These are phyloP conservation scores for Gallinago nigripennis DNA, from an alignment of 2,797 vertebrate species.

Conservation along the genomic window DNA sequence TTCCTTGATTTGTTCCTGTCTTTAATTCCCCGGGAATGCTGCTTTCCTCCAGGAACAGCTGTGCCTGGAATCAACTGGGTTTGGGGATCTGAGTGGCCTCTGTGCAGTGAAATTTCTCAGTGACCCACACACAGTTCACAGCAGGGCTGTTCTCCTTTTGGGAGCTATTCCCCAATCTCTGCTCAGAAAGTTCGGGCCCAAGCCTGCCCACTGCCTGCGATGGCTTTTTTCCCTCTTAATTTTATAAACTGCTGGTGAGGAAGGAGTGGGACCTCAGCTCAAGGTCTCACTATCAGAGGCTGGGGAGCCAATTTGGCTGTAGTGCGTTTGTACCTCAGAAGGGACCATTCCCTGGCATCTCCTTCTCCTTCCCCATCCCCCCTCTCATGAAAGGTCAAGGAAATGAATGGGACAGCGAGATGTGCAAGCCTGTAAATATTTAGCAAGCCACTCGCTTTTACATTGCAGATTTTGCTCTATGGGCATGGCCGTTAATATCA, in stretches of 20 bases:
- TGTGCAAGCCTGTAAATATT: slow-evolving; percentile 62
- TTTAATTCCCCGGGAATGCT: background rate
- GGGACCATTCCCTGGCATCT: slow-evolving; percentile 20
- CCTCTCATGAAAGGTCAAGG: slow-evolving; percentile 60
- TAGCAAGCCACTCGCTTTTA: slow-evolving; percentile 67
- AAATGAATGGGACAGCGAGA: slow-evolving; percentile 66
- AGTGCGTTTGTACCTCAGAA: background rate
- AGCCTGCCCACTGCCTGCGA: background rate
- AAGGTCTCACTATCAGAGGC: background rate
- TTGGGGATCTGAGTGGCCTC: background rate
- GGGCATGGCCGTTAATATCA: slow-evolving; percentile 51
- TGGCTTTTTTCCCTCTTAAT: background rate
- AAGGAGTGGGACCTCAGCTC: background rate
- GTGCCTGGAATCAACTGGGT: background rate
- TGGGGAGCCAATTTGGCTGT: background rate
- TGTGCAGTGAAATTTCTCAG: background rate
- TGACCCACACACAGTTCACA: background rate
- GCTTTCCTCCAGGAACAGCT: background rate
- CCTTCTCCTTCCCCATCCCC: slow-evolving; percentile 33
- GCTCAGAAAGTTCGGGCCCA: background rate
- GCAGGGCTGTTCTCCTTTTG: background rate
- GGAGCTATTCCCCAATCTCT: background rate
- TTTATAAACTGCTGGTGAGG: background rate
- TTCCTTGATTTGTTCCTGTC: background rate
- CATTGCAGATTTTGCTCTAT: slow-evolving; percentile 65